Evolutionary conservation across 1,140 invertebrate genomes (phyloP).

Genomic region (Nasonia vitripennis): DNA sequence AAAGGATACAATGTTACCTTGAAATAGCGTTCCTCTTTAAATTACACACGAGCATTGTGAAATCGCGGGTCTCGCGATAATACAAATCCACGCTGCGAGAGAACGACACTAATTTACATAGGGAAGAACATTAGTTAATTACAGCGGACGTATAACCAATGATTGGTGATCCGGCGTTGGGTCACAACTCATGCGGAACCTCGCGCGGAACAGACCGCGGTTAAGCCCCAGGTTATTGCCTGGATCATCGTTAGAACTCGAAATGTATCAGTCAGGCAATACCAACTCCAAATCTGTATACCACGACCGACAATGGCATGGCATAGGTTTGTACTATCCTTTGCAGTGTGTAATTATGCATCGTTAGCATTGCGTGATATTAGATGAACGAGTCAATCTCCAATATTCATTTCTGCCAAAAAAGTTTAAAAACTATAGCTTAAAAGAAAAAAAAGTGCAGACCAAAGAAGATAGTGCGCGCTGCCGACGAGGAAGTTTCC

Average conservation of each 20-base stretch:
- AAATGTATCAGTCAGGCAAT: conserved; percentile 70
- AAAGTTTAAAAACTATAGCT: neutral
- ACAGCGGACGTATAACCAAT: conserved; percentile 71
- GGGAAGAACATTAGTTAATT: conserved; percentile 76
- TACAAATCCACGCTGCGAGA: conserved; percentile 17
- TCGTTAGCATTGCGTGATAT: too few relatives aligned
- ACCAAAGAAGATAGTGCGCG: neutral
- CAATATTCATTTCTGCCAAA: neutral
- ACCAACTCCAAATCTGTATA: neutral
- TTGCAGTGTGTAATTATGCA: too few relatives aligned
- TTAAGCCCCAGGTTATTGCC: conserved; percentile 74
- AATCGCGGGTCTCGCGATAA: conserved; percentile 13
- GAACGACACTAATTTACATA: conserved; percentile 66
- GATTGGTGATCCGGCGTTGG: conserved; percentile 70
- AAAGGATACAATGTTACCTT: neutral
- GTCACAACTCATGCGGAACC: conserved; percentile 66
- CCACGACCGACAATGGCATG: neutral
- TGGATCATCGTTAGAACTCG: conserved; percentile 75
- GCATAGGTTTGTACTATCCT: too few relatives aligned
- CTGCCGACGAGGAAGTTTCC: neutral
- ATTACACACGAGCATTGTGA: conserved; percentile 22
- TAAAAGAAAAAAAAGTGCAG: neutral
- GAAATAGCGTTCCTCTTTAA: conserved; percentile 15
- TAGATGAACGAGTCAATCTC: too few relatives aligned
- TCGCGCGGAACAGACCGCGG: conserved; percentile 53